phyloP scores from a whole-genome alignment of 2,888 invertebrate genomes.

The Ochlodes sylvanus region DNA sequence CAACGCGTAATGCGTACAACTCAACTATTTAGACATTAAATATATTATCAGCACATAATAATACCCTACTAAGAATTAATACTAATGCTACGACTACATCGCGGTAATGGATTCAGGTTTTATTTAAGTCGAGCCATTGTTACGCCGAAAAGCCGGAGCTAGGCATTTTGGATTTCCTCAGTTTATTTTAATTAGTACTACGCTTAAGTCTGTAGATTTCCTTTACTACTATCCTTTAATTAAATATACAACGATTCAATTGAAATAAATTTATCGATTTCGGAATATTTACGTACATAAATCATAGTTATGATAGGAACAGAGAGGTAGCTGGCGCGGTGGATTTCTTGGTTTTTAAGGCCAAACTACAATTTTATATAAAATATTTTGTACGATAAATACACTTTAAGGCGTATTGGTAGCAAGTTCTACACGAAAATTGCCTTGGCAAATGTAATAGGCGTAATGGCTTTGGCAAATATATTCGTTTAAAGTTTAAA shows the following conservation, averaged over 20 bases:
- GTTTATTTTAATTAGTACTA: conserved; percentile 10
- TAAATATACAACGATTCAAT: neutral
- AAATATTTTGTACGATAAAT: too few species aligned
- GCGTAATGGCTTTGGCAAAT: conserved; percentile 75
- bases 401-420: conserved; percentile 1
- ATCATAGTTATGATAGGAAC: too few species aligned
- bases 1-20: conserved; percentile 73
- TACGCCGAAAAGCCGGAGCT: neutral
- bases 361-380: too few species aligned
- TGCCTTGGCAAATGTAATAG: conserved; percentile 75
- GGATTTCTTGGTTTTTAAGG: too few species aligned
- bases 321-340: too few species aligned
- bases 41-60: conserved; percentile 24
- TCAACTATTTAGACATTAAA: conserved; percentile 44
- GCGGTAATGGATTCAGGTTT: conserved; percentile 12
- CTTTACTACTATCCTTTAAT: conserved; percentile 5
- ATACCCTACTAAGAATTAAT: conserved; percentile 8
- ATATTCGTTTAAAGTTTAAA: conserved; percentile 71
- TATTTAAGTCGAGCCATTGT: conserved; percentile 5
- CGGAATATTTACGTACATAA: too few species aligned
- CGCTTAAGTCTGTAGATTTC: conserved; percentile 12
- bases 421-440: conserved; percentile 62
- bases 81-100: neutral
- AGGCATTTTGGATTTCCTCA: conserved; percentile 26
- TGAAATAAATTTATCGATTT: too few species aligned